phyloP scores from a whole-genome alignment of 92 coral and sea anemone genomes.

The Palythoa grandiflora region DNA sequence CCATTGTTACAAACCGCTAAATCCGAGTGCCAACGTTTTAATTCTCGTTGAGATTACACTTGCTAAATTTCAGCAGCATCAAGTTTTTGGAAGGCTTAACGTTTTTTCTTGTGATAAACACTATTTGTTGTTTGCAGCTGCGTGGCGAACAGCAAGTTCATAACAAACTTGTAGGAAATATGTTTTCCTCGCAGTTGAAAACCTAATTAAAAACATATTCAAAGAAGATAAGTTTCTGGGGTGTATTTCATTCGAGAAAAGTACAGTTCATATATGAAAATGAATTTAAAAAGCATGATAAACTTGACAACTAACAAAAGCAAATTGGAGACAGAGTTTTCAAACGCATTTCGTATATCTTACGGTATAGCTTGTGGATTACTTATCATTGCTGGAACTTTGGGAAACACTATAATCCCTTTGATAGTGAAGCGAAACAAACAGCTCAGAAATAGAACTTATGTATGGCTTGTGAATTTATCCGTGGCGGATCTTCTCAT shows the following conservation, averaged over 20 bases:
- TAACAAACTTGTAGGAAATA: background rate
- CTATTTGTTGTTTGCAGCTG: background rate
- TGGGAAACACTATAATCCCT: conserved; percentile 17
- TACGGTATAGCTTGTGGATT: conserved; percentile 28
- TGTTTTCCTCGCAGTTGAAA: too few relatives aligned
- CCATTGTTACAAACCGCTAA: background rate
- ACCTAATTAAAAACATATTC: too few relatives aligned
- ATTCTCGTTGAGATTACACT: background rate
- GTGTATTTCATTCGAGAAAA: background rate
- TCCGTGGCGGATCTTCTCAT: conserved; percentile 40
- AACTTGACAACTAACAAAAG: background rate
- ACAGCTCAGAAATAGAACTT: conserved; percentile 21
- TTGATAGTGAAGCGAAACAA: conserved; percentile 31
- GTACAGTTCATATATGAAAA: background rate
- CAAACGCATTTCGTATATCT: conserved; percentile 16
- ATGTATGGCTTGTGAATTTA: conserved; percentile 34
- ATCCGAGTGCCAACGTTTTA: background rate
- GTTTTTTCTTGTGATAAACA: background rate
- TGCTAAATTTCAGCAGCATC: background rate
- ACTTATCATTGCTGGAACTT: conserved; percentile 16
- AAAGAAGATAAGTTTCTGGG: too few relatives aligned
- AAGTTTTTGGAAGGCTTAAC: background rate
- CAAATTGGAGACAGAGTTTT: background rate
- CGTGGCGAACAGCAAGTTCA: background rate
- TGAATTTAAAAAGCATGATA: background rate